phyloP scores from a whole-genome alignment of 1,140 invertebrate genomes.

The Danaus plexippus region DNA sequence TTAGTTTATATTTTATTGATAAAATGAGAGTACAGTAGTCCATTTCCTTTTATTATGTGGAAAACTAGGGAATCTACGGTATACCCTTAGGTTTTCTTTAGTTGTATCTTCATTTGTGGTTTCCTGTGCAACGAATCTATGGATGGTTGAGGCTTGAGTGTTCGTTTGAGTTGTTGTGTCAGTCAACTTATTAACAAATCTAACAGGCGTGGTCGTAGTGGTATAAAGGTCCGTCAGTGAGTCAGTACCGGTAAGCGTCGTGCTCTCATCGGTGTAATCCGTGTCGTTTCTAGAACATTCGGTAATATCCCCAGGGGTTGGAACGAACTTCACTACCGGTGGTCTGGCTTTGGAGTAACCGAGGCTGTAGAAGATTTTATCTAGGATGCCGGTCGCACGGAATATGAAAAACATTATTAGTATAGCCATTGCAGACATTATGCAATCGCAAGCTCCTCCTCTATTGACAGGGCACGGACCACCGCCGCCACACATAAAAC shows the following conservation, averaged over 20 bases:
- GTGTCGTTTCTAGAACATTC: slow-evolving; percentile 46
- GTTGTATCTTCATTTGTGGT: neutral
- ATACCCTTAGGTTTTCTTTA: neutral
- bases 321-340: slow-evolving; percentile 26
- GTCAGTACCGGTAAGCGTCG: neutral
- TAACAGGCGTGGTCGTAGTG: too few species aligned
- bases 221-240: neutral
- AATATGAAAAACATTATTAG: slow-evolving; percentile 51
- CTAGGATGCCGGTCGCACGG: slow-evolving; percentile 44
- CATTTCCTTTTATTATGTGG: too few species aligned
- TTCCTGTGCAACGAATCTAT: neutral
- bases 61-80: too few species aligned
- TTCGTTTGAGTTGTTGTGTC: too few species aligned
- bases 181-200: too few species aligned
- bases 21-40: too few species aligned
- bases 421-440: slow-evolving; percentile 48
- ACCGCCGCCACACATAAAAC: slow-evolving; percentile 51
- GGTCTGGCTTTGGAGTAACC: slow-evolving; percentile 39
- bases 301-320: slow-evolving; percentile 42
- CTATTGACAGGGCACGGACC: slow-evolving; percentile 39
- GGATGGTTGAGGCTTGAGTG: too few species aligned
- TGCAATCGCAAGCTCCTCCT: slow-evolving; percentile 42
- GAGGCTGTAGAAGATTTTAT: slow-evolving; percentile 50
- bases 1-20: too few species aligned
- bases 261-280: slow-evolving; percentile 20